Conservation (phyloP, 2,888 invertebrate genomes). For the Halictus ligatus region DNA sequence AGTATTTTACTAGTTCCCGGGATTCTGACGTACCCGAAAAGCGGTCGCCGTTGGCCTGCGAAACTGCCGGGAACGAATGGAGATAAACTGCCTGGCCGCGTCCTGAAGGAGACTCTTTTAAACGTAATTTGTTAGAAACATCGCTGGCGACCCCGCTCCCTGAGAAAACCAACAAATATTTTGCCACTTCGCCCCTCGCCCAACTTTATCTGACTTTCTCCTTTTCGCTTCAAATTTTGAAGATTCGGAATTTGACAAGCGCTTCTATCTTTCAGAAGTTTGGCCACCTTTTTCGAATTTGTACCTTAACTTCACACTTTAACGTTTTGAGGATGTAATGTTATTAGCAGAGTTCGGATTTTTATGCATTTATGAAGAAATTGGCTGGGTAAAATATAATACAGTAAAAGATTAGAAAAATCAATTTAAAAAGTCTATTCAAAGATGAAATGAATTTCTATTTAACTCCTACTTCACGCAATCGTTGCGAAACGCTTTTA, state of each 20-base stretch:
- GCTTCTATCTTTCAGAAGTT: background rate
- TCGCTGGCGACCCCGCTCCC: background rate
- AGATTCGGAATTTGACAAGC: background rate
- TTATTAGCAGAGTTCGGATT: too few relatives aligned
- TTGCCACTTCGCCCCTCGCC: background rate
- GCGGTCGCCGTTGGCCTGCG: constrained; percentile 19
- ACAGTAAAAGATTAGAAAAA: too few relatives aligned
- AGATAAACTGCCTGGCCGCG: constrained; percentile 42
- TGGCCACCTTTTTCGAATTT: background rate
- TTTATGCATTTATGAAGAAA: too few relatives aligned
- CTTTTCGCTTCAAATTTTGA: background rate
- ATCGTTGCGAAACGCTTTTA: too few relatives aligned
- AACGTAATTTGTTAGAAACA: constrained; percentile 37
- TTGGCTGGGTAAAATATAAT: too few relatives aligned
- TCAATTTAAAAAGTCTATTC: too few relatives aligned
- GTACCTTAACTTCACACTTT: background rate
- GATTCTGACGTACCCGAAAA: constrained; percentile 37
- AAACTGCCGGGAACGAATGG: constrained; percentile 39
- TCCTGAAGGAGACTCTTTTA: constrained; percentile 26
- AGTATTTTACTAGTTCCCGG: constrained; percentile 77
- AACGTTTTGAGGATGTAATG: too few relatives aligned
- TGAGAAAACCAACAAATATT: background rate
- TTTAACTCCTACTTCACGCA: too few relatives aligned
- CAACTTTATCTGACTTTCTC: too few relatives aligned
- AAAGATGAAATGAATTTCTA: too few relatives aligned